A percentile compares a stretch with the other conserved stretches of the same genome.
These are phyloP conservation scores for Electrona antarctica DNA, from an alignment of 2,113 vertebrate genomes.

Conservation along the genomic window DNA sequence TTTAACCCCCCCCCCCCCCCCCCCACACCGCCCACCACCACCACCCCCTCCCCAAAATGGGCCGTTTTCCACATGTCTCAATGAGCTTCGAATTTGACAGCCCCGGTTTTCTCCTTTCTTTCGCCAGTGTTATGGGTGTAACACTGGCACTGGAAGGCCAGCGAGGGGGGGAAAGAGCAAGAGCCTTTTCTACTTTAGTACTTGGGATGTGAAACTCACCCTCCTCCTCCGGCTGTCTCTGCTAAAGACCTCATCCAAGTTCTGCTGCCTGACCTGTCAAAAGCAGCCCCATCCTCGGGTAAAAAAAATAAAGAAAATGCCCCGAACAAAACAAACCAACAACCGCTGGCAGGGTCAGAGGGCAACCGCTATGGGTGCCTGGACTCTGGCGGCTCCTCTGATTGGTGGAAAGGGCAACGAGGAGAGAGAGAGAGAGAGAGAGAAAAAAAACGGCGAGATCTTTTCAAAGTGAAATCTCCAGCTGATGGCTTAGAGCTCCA, in stretches of 20 bases:
- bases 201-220: conserved; percentile 66
- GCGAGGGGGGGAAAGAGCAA: conserved; percentile 28
- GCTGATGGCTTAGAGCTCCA: conserved; percentile 79
- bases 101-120: conserved; percentile 69
- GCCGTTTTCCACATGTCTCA: conserved; percentile 93
- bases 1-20: conserved; percentile 31
- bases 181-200: conserved; percentile 42
- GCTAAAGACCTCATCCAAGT: conserved; percentile 75
- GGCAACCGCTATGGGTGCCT: conserved; percentile 72
- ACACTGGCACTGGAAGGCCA: conserved; percentile 44
- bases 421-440: conserved; percentile 29
- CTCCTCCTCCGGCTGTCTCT: conserved; percentile 62
- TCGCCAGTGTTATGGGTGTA: conserved; percentile 83
- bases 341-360: conserved; percentile 76
- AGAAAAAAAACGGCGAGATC: conserved; percentile 60
- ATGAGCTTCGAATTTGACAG: conserved; percentile 86
- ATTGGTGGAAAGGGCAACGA: conserved; percentile 76
- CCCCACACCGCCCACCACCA: conserved; percentile 35
- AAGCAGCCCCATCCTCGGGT: conserved; percentile 60
- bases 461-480: conserved; percentile 83
- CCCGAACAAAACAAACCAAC: conserved; percentile 76
- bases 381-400: conserved; percentile 68
- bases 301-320: conserved; percentile 38
- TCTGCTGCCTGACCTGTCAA: conserved; percentile 78
- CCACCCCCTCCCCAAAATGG: conserved; percentile 59